These are phyloP conservation scores for Mastigias papua DNA, from an alignment of 30 jellyfish, hydroid and myxozoan species.

Conservation along the genomic window DNA sequence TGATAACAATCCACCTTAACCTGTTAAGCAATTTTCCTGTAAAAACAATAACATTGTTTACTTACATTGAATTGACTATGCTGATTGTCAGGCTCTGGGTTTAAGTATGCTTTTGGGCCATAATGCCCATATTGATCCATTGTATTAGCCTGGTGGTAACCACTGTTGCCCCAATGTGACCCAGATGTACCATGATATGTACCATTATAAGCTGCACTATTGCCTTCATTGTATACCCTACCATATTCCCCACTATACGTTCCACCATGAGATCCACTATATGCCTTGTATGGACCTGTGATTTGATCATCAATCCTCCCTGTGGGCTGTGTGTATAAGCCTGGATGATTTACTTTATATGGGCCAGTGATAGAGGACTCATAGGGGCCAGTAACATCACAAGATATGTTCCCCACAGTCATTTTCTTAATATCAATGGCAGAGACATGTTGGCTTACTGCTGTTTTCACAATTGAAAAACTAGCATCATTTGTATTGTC, in stretches of 20 bases:
- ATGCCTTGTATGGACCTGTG: constrained; percentile 39
- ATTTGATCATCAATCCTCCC: background rate
- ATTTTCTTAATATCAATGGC: too few relatives aligned
- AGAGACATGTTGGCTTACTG: too few relatives aligned
- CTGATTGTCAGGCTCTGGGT: constrained; percentile 64
- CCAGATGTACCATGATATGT: background rate
- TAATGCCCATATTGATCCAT: background rate
- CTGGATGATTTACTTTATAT: constrained; percentile 1
- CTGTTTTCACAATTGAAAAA: too few relatives aligned
- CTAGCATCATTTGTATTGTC: background rate
- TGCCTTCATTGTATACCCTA: background rate
- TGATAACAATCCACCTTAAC: too few relatives aligned
- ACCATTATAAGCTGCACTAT: background rate
- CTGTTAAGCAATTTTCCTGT: too few relatives aligned
- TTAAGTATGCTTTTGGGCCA: constrained; percentile 31
- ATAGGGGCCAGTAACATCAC: constrained; percentile 22
- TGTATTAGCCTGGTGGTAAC: background rate
- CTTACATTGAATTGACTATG: constrained; percentile 12
- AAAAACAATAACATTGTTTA: background rate
- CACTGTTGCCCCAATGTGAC: background rate
- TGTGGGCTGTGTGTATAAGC: background rate
- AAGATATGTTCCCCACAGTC: background rate
- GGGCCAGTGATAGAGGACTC: constrained; percentile 35
- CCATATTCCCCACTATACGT: background rate
- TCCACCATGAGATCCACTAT: background rate